Evolutionary conservation across 2,797 vertebrate species (phyloP).

Genomic region (Etheostoma perlongum): DNA sequence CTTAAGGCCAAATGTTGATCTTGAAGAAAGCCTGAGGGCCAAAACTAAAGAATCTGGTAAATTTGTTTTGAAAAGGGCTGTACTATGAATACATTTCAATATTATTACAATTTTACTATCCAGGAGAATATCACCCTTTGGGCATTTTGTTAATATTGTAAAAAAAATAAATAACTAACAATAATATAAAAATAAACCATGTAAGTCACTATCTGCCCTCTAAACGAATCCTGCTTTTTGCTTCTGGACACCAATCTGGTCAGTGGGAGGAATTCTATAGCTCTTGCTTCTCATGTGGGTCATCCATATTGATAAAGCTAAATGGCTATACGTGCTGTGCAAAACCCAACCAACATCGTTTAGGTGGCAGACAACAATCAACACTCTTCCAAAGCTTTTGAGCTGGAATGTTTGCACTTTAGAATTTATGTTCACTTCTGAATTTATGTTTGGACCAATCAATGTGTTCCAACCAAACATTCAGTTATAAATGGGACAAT

Average conservation of each 20-base stretch:
- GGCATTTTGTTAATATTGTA: not conserved
- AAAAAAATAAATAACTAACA: too few relatives aligned
- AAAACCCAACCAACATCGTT: not conserved
- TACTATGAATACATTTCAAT: not conserved
- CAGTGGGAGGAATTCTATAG: not conserved
- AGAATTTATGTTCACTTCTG: not conserved
- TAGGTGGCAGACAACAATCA: not conserved
- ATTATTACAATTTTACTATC: not conserved
- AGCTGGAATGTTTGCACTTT: not conserved
- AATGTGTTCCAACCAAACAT: not conserved
- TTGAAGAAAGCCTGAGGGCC: too few relatives aligned
- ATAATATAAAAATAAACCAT: too few relatives aligned
- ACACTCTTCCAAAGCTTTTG: not conserved
- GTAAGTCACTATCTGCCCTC: not conserved
- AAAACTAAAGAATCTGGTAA: not conserved
- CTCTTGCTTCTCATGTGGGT: not conserved
- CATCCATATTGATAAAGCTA: not conserved
- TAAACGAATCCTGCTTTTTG: not conserved
- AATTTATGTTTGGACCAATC: too few relatives aligned
- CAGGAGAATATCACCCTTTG: not conserved
- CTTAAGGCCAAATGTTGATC: too few relatives aligned
- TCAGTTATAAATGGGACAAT: too few relatives aligned
- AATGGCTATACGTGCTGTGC: not conserved
- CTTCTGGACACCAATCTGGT: not conserved
- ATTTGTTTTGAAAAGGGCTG: not conserved